Evolutionary conservation across 64 coral and sea anemone genomes (phyloP), one percentile per base, ranked within the genome.

Genomic region (Actinia tenebrosa): DNA sequence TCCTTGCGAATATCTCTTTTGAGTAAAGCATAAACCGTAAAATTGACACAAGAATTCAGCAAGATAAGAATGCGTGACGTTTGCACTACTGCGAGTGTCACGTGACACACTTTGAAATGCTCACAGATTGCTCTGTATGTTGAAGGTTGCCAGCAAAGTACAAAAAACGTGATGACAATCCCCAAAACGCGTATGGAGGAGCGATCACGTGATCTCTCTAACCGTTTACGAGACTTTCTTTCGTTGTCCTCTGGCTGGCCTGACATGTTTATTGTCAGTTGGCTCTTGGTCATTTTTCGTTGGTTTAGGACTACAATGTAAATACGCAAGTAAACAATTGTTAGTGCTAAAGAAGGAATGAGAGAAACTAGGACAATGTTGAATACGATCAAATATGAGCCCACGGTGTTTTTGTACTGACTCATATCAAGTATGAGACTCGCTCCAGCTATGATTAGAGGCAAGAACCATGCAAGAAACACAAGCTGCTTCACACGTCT

Each of bases 381-480:
- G 15, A 79, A 45, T 44, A 79, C 44, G 44, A 46, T 45, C 4
- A 42, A 1, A 46, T 79, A 79, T 27, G 26, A 46, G 44, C 27
- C 27, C 5, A 79, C 6, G 27, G 26, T 44, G 13, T 44, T 44
- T 42, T 44, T 42, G 26, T 79, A 16, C 27, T 45, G 77, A 30
- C 26, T 79, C 20, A 79, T 17, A 4, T 44, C 27, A 79, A 19
- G 27, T 46, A 79, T n/a, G 3, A 43, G 16, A 22, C 53, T 80
- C 42, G 14, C 77, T 89, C 53, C 78, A 87, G 77, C 56, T 1
- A 79, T 82, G 37, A 82, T 14, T 5, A 64, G 15, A 22, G 87
- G 87, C 53, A 89, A 3, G 54, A 56, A 61, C 87, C 87, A 89
- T 7, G 87, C 56, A 13, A 44, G 50, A 60, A 58, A 45, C 80